Evolutionary conservation across 64 coral and sea anemone species (phyloP), one percentile per base, ranked within the genome.

Genomic region (Stichodactyla mertensii): DNA sequence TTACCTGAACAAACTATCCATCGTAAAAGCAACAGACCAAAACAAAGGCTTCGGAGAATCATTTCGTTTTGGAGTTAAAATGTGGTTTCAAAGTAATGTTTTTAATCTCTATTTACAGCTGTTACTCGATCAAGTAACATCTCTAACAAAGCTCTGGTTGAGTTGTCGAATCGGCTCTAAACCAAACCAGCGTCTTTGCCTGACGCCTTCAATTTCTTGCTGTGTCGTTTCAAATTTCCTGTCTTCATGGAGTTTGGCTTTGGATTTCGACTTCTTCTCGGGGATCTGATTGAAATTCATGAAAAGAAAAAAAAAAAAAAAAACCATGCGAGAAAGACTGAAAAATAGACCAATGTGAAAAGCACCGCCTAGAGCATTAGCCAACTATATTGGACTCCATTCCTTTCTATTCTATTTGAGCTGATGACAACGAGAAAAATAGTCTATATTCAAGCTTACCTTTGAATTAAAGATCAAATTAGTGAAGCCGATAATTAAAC

Each of bases 401-500:
- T 1, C 22, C 59, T 5, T 23, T 66, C 24, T 31, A 10, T 27
- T 71, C 69, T 71, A 13, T 71, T 9, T 71, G 69, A 31, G 22
- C 27, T 31, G 10, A 74, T 74, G 69, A 74, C 69, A 31, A 74
- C 69, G 69, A 31, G 4, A 74, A 74, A 11, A 31, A 27, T 27
- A 11, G 20, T 74, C 9, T 74, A 74, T 74, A 74, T 74, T 74
- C 69, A 74, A 74, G 11, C 69, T 74, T 74, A 27, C 24, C 69
- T 74, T 74, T 74, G 2, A 36, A 74, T 74, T 9, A 3, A 31
- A 2, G 69, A 74, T 74, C 69, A 74, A 74, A 74, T 74, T 74
- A 74, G 7, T 26, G 69, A 74, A 74, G 69, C 24, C 69, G 69
- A 74, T 74, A 74, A 74, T 74, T 74, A 74, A 74, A 36, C 69